phyloP scores from a whole-genome alignment of 2,888 invertebrate species.

The Melanargia galathea region DNA sequence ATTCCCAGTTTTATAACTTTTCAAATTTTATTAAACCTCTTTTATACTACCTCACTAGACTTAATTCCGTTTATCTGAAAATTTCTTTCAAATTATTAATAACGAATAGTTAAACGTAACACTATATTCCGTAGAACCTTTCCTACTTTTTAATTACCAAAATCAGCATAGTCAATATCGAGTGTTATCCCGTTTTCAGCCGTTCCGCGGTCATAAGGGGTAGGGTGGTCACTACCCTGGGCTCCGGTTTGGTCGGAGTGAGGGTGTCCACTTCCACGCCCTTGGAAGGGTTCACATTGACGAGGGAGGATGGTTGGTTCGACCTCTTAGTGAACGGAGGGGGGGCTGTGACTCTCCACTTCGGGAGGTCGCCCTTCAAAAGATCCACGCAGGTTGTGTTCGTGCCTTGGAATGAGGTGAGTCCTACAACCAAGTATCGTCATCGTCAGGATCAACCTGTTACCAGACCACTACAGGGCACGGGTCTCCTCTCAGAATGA shows the following conservation, averaged over 20 bases:
- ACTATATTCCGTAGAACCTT: neutral
- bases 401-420: slow-evolving; percentile 97
- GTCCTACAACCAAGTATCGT: slow-evolving; percentile 28
- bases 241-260: slow-evolving; percentile 97
- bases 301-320: slow-evolving; percentile 97
- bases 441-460: no score
- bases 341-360: slow-evolving; percentile 96
- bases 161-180: neutral
- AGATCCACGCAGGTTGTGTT: slow-evolving; percentile 93
- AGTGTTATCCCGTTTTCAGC: slow-evolving; percentile 78
- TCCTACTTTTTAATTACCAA: neutral
- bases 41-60: neutral
- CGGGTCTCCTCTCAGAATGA: no score
- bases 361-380: slow-evolving; percentile 95
- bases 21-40: neutral
- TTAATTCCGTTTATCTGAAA: no score
- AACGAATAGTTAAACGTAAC: neutral
- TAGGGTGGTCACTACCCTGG: slow-evolving; percentile 94
- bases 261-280: slow-evolving; percentile 96
- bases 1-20: no score
- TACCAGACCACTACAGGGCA: no score
- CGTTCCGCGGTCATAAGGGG: slow-evolving; percentile 99
- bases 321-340: slow-evolving; percentile 99
- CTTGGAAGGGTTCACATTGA: slow-evolving; percentile 97
- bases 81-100: neutral